phyloP scores from a whole-genome alignment of 2,113 vertebrate genomes.

The Otocyon megalotis region DNA sequence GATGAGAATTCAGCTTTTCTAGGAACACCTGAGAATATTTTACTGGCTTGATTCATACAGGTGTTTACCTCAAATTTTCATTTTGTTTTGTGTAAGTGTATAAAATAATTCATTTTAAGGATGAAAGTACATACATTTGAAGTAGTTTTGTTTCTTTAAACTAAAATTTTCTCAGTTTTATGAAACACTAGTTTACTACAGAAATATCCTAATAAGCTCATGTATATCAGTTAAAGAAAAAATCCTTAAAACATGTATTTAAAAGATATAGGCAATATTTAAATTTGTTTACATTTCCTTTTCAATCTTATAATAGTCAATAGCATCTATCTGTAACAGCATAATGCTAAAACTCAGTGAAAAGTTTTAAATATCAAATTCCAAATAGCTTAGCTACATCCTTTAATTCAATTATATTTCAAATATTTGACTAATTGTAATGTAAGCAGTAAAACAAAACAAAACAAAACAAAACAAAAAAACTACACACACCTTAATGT shows the following conservation, averaged over 20 bases:
- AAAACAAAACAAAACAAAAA: conserved; percentile 1
- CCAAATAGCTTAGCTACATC: neutral
- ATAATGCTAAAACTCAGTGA: neutral
- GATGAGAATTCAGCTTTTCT: neutral
- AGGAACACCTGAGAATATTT: neutral
- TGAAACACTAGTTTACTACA: neutral
- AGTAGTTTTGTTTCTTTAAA: conserved; percentile 29
- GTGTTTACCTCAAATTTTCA: conserved; percentile 17
- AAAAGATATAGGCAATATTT: neutral
- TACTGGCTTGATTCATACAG: neutral
- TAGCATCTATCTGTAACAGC: neutral
- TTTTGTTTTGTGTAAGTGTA: neutral
- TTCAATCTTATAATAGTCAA: neutral
- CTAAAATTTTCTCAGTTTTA: neutral
- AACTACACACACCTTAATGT: neutral
- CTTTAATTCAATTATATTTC: neutral
- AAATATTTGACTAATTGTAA: neutral
- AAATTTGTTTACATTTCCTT: conserved; percentile 20
- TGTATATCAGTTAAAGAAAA: neutral
- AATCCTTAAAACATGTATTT: neutral
- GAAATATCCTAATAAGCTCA: neutral
- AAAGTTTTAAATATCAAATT: conserved; percentile 20
- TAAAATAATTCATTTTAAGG: conserved; percentile 20
- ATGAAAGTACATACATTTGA: neutral
- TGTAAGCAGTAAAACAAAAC: neutral